Conservation (phyloP, 2,888 invertebrate species). For the Argynnis bischoffii region DNA sequence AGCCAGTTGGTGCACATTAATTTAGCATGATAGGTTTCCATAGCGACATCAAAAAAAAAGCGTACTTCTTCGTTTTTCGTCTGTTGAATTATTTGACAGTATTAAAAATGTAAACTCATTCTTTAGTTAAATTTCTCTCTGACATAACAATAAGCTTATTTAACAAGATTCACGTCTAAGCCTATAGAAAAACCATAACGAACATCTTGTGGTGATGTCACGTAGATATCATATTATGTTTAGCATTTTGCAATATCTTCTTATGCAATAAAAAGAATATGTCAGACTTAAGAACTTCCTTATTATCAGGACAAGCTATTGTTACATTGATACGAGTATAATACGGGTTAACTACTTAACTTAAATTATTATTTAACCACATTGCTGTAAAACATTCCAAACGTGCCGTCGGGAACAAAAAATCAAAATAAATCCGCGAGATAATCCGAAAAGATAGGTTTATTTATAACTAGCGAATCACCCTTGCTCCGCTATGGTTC, state of each 20-base stretch:
- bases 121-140: slow-evolving; percentile 21
- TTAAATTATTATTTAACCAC: too few relatives aligned
- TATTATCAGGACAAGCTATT: slow-evolving; percentile 3
- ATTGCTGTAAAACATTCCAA: too few relatives aligned
- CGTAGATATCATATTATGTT: background rate
- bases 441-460: too few relatives aligned
- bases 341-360: background rate
- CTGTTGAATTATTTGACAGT: too few relatives aligned
- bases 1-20: too few relatives aligned
- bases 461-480: too few relatives aligned
- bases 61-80: too few relatives aligned
- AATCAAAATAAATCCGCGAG: too few relatives aligned
- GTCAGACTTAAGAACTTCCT: slow-evolving; percentile 7
- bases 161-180: slow-evolving; percentile 16
- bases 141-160: slow-evolving; percentile 23
- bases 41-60: too few relatives aligned
- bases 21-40: too few relatives aligned
- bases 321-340: background rate
- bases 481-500: too few relatives aligned
- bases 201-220: slow-evolving; percentile 8
- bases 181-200: slow-evolving; percentile 22
- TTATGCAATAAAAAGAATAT: slow-evolving; percentile 5
- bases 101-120: background rate
- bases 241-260: background rate
- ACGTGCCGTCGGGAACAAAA: too few relatives aligned